Base-by-base conservation (phyloP, 2,113 vertebrate species). In the Grus americana region DNA sequence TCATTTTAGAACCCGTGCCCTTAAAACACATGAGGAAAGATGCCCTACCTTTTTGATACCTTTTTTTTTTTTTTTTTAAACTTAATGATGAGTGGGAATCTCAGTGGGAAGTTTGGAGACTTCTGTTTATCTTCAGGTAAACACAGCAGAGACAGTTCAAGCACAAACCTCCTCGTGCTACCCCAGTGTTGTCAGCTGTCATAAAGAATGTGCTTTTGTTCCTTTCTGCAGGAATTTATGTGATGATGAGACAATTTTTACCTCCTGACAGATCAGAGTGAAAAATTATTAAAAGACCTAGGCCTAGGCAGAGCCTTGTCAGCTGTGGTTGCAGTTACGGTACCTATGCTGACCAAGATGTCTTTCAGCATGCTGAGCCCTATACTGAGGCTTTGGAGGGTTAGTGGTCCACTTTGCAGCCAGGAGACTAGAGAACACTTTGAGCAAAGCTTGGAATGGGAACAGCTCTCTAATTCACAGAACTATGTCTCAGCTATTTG, bases 61-160 rank as follows among this genome's bases (percentile, higher is more conserved):
- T 6, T 50, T n/a, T 42, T 55, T 68, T 15, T 54, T 59, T 27
- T 10, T 15, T 54, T 59, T 27, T 10, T 21, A 27, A 82, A 52
- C 7, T 8, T 89, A 32, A 49, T n/a, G 46, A 67, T 74, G 40
- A 91, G 24, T 81, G 52, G 34, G 61, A 74, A 81, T 67, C 57
- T 94, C 70, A 55, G 49, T 61, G 54, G 29, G 38, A 92, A 96
- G n/a, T 73, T 79, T 9, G 4, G 58, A 95, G 57, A 72, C n/a
- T 79, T 85, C 68, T 89, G 36, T 96, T 94, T 94, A 46, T 82
- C 54, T 74, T 85, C 91, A 93, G 68, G 52, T 75, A 81, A 86
- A 90, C 46, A 68, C 30, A 19, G 10, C 22, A 55, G 17, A 82
- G 57, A 82, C 34, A 74, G 81, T 61, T 80, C 44, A 81, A 86